A percentile compares a stretch with the other conserved stretches of the same genome.
These are phyloP conservation scores for Euplexia lucipara DNA, from an alignment of 2,888 invertebrate genomes.

Conservation along the genomic window DNA sequence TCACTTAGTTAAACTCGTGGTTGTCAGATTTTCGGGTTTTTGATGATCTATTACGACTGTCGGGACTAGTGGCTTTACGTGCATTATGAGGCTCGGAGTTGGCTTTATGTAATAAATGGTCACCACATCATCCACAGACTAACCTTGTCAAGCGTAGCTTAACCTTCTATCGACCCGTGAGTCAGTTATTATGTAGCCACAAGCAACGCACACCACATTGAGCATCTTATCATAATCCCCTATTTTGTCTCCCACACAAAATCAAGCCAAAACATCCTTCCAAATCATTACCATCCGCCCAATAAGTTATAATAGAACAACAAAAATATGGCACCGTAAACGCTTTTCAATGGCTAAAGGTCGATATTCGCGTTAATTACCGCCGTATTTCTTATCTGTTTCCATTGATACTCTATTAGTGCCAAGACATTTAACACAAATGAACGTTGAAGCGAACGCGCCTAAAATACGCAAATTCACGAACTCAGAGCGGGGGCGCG, in stretches of 20 bases:
- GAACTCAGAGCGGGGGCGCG: slow-evolving; percentile 48
- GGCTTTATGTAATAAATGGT: too few species aligned
- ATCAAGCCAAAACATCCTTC: slow-evolving; percentile 25
- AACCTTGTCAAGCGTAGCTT: too few species aligned
- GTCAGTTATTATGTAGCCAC: too few species aligned
- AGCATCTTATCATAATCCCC: not conserved
- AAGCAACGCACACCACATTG: not conserved
- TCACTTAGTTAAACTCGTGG: too few species aligned
- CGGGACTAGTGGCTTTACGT: too few species aligned
- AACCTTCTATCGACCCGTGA: too few species aligned
- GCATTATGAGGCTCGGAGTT: too few species aligned
- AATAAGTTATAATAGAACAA: slow-evolving; percentile 65
- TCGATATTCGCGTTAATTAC: slow-evolving; percentile 73
- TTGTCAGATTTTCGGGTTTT: too few species aligned
- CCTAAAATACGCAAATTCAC: slow-evolving; percentile 65
- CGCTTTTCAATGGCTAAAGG: slow-evolving; percentile 63
- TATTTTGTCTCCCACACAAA: not conserved
- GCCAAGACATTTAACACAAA: slow-evolving; percentile 75
- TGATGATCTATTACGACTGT: too few species aligned
- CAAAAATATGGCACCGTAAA: slow-evolving; percentile 65
- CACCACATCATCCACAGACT: too few species aligned
- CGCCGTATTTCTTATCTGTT: slow-evolving; percentile 71
- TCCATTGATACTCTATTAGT: slow-evolving; percentile 76
- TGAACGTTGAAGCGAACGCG: slow-evolving; percentile 65
- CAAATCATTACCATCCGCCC: slow-evolving; percentile 45